A percentile compares a stretch with the other conserved stretches of the same genome.
phyloP scores from a whole-genome alignment of 1,140 invertebrate species.

The Drosophila asahinai region DNA sequence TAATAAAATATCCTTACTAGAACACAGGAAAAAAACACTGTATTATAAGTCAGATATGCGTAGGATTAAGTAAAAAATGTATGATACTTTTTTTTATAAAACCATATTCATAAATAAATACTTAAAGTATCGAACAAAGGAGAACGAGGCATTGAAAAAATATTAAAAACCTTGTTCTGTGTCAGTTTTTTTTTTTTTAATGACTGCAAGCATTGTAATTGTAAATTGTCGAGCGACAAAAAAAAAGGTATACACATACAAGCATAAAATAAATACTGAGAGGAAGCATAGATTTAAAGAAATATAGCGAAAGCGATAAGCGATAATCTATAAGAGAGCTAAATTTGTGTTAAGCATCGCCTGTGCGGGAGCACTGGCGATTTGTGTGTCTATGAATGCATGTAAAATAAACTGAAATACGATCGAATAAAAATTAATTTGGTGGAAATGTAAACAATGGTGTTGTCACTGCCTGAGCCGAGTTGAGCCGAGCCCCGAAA shows the following conservation, averaged over 20 bases:
- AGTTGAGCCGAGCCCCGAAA: constrained; percentile 6
- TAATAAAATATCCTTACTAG: constrained; percentile 5
- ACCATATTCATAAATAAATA: constrained; percentile 49
- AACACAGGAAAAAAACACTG: constrained; percentile 5
- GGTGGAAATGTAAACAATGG: constrained; percentile 31
- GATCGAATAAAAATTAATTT: constrained; percentile 50
- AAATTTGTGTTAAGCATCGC: constrained; percentile 10
- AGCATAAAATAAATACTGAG: constrained; percentile 35
- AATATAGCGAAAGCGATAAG: constrained; percentile 15
- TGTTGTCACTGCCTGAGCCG: neutral
- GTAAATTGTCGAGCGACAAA: constrained; percentile 54
- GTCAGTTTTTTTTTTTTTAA: constrained; percentile 11
- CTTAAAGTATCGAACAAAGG: constrained; percentile 42
- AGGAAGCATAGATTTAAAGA: constrained; percentile 26
- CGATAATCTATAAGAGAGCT: constrained; percentile 8
- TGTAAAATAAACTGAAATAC: constrained; percentile 45
- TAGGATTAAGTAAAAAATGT: constrained; percentile 48
- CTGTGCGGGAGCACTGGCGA: neutral
- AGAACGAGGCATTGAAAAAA: constrained; percentile 4
- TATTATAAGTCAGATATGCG: constrained; percentile 47
- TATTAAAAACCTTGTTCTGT: constrained; percentile 8
- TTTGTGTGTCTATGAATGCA: constrained; percentile 39
- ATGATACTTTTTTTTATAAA: constrained; percentile 45
- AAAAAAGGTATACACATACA: constrained; percentile 37
- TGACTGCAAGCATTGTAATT: constrained; percentile 45